A percentile compares a stretch with the other conserved stretches of the same genome.
phyloP scores from a whole-genome alignment of 23 tunicate species.

The Halocynthia roretzi region DNA sequence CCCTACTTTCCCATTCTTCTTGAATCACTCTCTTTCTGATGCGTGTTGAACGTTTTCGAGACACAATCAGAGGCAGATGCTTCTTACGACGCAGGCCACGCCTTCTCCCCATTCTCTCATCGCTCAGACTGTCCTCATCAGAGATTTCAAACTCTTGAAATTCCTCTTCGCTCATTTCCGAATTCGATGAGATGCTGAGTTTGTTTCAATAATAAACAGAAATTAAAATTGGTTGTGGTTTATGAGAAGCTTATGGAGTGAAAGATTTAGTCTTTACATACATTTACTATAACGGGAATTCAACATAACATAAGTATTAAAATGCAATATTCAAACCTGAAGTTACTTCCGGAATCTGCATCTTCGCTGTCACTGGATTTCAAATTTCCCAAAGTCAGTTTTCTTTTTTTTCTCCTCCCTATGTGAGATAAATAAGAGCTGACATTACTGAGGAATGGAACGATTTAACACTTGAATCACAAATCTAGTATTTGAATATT shows the following conservation, averaged over 20 bases:
- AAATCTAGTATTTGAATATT: too few relatives aligned
- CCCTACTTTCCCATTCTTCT: conserved; percentile 20
- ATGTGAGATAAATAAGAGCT: background rate
- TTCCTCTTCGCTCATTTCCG: conserved; percentile 23
- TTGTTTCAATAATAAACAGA: too few relatives aligned
- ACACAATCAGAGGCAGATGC: background rate
- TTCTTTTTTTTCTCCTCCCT: conserved; percentile 12
- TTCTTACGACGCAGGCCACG: conserved; percentile 9
- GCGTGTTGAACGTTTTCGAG: conserved; percentile 11
- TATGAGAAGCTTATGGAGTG: too few relatives aligned
- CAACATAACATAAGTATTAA: too few relatives aligned
- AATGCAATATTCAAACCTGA: background rate
- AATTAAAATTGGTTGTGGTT: too few relatives aligned
- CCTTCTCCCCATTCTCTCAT: conserved; percentile 7
- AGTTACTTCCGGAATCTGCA: conserved; percentile 25
- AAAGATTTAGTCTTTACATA: too few relatives aligned
- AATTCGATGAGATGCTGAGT: background rate
- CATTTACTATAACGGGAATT: too few relatives aligned
- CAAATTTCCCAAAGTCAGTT: conserved; percentile 10
- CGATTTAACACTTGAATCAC: background rate
- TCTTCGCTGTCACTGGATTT: conserved; percentile 17
- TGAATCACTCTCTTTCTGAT: conserved; percentile 11
- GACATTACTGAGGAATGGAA: background rate
- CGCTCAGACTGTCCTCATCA: background rate
- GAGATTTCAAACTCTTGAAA: conserved; percentile 1